Conservation (phyloP, 2,113 vertebrate species). For the Charina bottae region DNA sequence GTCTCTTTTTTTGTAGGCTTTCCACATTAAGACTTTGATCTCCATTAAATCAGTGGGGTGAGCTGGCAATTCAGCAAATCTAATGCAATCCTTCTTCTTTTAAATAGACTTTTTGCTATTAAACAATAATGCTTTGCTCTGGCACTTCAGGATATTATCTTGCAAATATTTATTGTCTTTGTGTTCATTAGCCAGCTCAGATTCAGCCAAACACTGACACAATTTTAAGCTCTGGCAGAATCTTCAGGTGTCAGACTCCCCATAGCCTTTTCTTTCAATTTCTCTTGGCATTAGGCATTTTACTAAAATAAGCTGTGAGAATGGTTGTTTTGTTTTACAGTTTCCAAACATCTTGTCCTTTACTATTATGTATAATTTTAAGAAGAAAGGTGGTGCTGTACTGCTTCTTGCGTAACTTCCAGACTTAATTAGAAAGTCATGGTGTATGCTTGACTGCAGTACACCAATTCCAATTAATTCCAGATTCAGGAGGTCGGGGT, state of each 20-base stretch:
- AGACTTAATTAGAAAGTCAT: constrained; percentile 5
- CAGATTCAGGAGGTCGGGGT: constrained; percentile 3
- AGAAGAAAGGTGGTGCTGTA: not conserved
- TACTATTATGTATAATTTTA: constrained; percentile 37
- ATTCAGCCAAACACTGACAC: not conserved
- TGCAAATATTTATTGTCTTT: not conserved
- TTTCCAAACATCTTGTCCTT: not conserved
- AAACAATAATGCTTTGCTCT: not conserved
- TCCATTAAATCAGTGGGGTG: not conserved
- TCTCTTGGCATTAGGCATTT: constrained; percentile 15
- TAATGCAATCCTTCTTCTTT: constrained; percentile 15
- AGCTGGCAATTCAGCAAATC: constrained; percentile 27
- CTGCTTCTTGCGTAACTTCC: constrained; percentile 31
- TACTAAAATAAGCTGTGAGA: constrained; percentile 13
- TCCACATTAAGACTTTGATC: not conserved
- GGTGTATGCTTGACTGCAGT: constrained; percentile 30
- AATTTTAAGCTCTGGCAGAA: not conserved
- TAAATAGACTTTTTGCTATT: not conserved
- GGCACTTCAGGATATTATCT: not conserved
- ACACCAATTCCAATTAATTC: not conserved
- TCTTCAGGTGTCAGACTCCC: not conserved
- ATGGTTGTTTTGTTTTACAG: not conserved
- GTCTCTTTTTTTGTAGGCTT: constrained; percentile 1
- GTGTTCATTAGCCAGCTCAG: not conserved
- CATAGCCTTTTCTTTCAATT: not conserved